Evolutionary conservation across 2,888 invertebrate species (phyloP).

Genomic region (Barypeithes pellucidus): DNA sequence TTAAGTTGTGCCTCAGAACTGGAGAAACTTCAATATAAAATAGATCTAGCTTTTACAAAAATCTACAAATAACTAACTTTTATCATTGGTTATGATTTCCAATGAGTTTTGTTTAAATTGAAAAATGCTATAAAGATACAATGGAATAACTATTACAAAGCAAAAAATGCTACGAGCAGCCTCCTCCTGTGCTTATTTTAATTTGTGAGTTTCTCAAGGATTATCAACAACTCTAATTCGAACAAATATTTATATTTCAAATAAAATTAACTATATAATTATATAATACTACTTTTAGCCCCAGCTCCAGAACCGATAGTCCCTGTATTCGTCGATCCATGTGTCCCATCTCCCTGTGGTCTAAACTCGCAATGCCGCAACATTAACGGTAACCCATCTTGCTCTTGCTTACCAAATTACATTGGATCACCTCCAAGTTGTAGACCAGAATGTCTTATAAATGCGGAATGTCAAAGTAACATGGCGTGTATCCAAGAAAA

Average conservation of each 20-base stretch:
- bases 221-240: too few relatives aligned
- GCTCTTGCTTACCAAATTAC: slow-evolving; percentile 82
- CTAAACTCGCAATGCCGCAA: slow-evolving; percentile 83
- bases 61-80: too few relatives aligned
- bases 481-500: slow-evolving; percentile 83
- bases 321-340: slow-evolving; percentile 76
- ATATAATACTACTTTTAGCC: slow-evolving; percentile 51
- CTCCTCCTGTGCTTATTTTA: too few relatives aligned
- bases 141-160: too few relatives aligned
- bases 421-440: slow-evolving; percentile 85
- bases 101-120: too few relatives aligned
- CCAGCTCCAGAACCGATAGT: slow-evolving; percentile 60
- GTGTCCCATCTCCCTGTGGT: slow-evolving; percentile 86
- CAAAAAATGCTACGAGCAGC: too few relatives aligned
- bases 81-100: too few relatives aligned
- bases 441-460: slow-evolving; percentile 84
- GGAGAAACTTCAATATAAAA: too few relatives aligned
- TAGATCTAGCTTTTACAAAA: too few relatives aligned
- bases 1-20: too few relatives aligned
- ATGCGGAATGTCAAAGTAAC: slow-evolving; percentile 81
- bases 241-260: not conserved
- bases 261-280: not conserved
- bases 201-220: too few relatives aligned
- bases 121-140: too few relatives aligned
- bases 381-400: slow-evolving; percentile 78